phyloP scores from a whole-genome alignment of 1,140 invertebrate species.

The Nasonia longicornis region DNA sequence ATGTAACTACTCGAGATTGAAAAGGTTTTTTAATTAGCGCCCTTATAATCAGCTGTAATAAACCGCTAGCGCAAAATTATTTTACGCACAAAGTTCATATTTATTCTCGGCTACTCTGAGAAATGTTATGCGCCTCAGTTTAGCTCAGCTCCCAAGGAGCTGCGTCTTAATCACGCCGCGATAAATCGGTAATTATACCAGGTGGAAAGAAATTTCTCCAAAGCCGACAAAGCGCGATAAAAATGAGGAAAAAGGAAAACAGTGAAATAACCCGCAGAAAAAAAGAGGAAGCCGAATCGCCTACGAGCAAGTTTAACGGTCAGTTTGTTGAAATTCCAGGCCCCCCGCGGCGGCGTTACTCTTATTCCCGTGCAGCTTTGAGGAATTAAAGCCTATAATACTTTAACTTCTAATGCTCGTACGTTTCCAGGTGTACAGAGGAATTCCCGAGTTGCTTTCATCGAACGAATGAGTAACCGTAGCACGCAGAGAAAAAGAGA shows the following conservation, averaged over 20 bases:
- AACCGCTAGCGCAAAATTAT: slow-evolving; percentile 52
- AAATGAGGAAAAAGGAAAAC: neutral
- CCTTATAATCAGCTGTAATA: slow-evolving; percentile 63
- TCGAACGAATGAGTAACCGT: slow-evolving; percentile 33
- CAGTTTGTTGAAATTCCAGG: slow-evolving; percentile 41
- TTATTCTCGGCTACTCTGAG: neutral
- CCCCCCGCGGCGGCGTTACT: slow-evolving; percentile 7
- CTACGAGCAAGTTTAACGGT: slow-evolving; percentile 47
- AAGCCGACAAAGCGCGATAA: slow-evolving; percentile 6
- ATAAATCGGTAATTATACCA: neutral
- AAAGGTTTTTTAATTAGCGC: slow-evolving; percentile 60
- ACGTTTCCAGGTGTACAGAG: slow-evolving; percentile 31
- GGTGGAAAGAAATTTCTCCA: no score
- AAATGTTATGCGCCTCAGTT: neutral
- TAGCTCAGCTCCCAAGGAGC: no score
- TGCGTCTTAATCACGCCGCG: neutral
- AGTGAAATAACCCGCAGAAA: slow-evolving; percentile 33
- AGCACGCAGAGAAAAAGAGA: neutral
- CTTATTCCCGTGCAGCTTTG: slow-evolving; percentile 36
- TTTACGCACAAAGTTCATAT: neutral
- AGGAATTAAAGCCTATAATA: slow-evolving; percentile 44
- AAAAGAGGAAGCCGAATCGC: slow-evolving; percentile 52
- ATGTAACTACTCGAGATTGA: slow-evolving; percentile 8
- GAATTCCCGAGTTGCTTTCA: slow-evolving; percentile 38
- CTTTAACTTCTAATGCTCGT: slow-evolving; percentile 43